Evolutionary conservation across 1,140 invertebrate species (phyloP).

Genomic region (Drosophila ercepeae): DNA sequence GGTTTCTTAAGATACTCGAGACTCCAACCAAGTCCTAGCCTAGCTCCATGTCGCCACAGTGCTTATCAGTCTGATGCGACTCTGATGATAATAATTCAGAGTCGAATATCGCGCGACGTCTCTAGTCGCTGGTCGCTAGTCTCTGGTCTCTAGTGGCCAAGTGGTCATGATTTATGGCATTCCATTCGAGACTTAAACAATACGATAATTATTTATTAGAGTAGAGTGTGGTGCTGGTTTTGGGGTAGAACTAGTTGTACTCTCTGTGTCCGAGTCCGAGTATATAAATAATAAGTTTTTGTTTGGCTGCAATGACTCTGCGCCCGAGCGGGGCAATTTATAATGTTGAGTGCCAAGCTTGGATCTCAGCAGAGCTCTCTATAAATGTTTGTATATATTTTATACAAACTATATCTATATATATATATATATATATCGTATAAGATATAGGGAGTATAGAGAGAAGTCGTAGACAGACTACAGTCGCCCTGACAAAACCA

Average conservation of each 20-base stretch:
- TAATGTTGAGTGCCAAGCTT: conserved; percentile 61
- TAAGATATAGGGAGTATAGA: conserved; percentile 1
- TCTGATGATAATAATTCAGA: conserved; percentile 63
- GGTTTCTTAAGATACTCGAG: background rate
- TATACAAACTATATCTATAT: background rate
- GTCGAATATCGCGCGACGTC: conserved; percentile 59
- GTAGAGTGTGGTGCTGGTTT: conserved; percentile 3
- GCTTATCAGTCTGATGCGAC: conserved; percentile 56
- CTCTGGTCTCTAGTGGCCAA: conserved; percentile 34
- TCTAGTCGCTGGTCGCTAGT: conserved; percentile 20
- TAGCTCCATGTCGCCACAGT: conserved; percentile 37
- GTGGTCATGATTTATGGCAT: conserved; percentile 60
- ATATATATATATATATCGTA: background rate
- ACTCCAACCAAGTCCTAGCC: background rate
- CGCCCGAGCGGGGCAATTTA: conserved; percentile 46
- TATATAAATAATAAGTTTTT: conserved; percentile 63
- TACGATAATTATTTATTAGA: conserved; percentile 68
- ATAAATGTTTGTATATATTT: conserved; percentile 10
- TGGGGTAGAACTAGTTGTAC: conserved; percentile 15
- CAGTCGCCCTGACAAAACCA: conserved; percentile 58
- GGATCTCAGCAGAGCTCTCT: too few species aligned
- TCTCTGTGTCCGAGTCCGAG: too few species aligned
- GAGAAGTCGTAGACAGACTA: conserved; percentile 34
- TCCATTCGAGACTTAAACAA: conserved; percentile 65
- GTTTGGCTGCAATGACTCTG: conserved; percentile 57